Base-by-base conservation (phyloP, 2,113 vertebrate genomes). In the Clupea harengus region DNA sequence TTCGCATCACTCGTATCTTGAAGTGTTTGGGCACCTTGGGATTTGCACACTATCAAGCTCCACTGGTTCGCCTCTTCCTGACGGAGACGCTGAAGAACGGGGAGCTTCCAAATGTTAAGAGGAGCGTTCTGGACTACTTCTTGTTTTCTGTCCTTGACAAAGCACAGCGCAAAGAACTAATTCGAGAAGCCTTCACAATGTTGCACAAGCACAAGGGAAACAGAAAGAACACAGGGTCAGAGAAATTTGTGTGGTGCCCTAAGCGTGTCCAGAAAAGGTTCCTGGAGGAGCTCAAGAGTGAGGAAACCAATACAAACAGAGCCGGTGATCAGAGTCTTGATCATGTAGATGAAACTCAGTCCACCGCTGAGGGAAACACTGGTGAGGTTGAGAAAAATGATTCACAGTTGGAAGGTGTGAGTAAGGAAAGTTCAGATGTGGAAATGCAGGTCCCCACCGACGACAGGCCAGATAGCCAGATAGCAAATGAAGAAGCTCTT, bases 11-110 rank as follows among this genome's bases (percentile, higher is more conserved):
- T 0, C 96, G 97, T 81, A 97, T 99, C 90, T 94, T 99, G 87
- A 99, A 99, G 95, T 97, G 97, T 83, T 94, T 97, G 91, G 98
- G 97, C 0, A 96, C 95, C 87, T 94, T 99, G 94, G 98, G 97
- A 1, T 96, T 94, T 20, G 82, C 82, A 44, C 92, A 89, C 85
- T 98, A 95, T 91, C 97, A 99, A 92, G 95, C 92, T 1, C 96
- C 96, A 0, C 94, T 99, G 92, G 97, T 96, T 0, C 93, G 11
- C 54, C 99, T 99, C 95, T 99, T 99, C 93, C 94, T 99, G 49
- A 80, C 91, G 32, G 96, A 97, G 93, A 98, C 96, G 0, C 94
- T 99, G 0, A 85, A 96, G 4, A 0, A 84, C 0, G 1, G 64
- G 4, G 25, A 89, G 0, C 93, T 99, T 78, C 92, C 91, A 0